Evolutionary conservation across 2,113 vertebrate genomes (phyloP).

Genomic region (Xiphorhynchus elegans): DNA sequence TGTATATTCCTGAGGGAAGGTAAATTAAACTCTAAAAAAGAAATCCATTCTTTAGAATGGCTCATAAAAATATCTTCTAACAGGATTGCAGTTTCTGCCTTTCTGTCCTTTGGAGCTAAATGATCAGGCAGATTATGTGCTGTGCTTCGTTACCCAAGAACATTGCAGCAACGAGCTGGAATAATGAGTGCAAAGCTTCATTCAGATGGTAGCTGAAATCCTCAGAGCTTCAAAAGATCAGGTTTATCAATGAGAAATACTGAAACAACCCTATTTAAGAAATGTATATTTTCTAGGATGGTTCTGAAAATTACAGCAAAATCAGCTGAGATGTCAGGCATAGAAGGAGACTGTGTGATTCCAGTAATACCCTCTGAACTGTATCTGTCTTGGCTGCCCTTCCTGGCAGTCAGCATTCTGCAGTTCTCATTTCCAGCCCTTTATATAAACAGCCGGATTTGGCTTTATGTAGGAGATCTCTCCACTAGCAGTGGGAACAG

Average conservation of each 20-base stretch:
- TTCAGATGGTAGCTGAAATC: background rate
- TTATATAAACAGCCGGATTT: background rate
- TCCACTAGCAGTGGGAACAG: background rate
- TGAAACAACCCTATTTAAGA: background rate
- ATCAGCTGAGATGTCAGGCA: background rate
- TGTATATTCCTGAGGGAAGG: background rate
- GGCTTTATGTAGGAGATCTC: background rate
- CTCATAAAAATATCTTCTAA: background rate
- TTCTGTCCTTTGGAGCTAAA: slow-evolving; percentile 5
- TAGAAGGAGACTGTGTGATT: background rate
- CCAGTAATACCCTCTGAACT: background rate
- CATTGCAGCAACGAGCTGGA: background rate
- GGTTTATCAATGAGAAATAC: background rate
- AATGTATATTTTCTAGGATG: background rate
- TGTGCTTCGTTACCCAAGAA: slow-evolving; percentile 31
- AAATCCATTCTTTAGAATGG: background rate
- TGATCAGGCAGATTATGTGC: background rate
- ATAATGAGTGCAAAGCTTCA: background rate
- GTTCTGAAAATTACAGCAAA: background rate
- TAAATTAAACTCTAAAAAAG: background rate
- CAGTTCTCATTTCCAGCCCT: background rate
- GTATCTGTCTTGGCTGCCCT: background rate
- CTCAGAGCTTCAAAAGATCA: background rate
- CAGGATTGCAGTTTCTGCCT: background rate
- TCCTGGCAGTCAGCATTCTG: background rate